Conservation (phyloP, 2,113 vertebrate species). For the Stigmatopora nigra region DNA sequence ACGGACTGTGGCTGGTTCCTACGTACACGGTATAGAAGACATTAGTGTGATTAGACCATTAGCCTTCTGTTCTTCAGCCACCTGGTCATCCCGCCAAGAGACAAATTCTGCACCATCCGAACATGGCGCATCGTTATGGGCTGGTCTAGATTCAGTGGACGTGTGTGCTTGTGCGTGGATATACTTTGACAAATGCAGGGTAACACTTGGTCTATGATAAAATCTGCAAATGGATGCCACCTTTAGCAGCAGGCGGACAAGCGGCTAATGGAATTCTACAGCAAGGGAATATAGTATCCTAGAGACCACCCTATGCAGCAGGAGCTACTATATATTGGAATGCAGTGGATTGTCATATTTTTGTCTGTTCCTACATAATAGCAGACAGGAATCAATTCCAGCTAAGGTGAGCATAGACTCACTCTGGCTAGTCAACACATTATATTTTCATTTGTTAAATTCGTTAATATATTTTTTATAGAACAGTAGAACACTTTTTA, state of each 20-base stretch:
- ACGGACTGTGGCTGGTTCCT: conserved; percentile 50
- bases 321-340: conserved; percentile 20
- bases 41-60: conserved; percentile 62
- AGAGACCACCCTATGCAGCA: conserved; percentile 48
- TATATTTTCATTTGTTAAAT: too few relatives aligned
- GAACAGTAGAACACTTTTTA: too few relatives aligned
- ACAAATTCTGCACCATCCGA: conserved; percentile 33
- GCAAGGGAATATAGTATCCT: conserved; percentile 45
- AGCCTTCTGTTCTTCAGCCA: conserved; percentile 55
- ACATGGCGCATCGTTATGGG: conserved; percentile 48
- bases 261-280: conserved; percentile 57
- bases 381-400: conserved; percentile 44
- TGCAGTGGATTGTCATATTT: conserved; percentile 45
- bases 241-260: conserved; percentile 47
- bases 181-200: conserved; percentile 26
- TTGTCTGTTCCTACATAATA: conserved; percentile 39
- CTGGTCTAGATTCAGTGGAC: conserved; percentile 12
- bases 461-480: too few relatives aligned
- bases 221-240: conserved; percentile 57
- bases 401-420: conserved; percentile 33
- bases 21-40: conserved; percentile 52
- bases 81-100: conserved; percentile 44
- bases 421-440: conserved; percentile 16
- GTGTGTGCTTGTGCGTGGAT: conserved; percentile 2
- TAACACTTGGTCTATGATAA: conserved; percentile 47